Percentiles rank a stretch among this genome's conserved stretches.
These are phyloP conservation scores for Actenoides hombroni DNA, from an alignment of 2,113 vertebrate species.

Conservation along the genomic window DNA sequence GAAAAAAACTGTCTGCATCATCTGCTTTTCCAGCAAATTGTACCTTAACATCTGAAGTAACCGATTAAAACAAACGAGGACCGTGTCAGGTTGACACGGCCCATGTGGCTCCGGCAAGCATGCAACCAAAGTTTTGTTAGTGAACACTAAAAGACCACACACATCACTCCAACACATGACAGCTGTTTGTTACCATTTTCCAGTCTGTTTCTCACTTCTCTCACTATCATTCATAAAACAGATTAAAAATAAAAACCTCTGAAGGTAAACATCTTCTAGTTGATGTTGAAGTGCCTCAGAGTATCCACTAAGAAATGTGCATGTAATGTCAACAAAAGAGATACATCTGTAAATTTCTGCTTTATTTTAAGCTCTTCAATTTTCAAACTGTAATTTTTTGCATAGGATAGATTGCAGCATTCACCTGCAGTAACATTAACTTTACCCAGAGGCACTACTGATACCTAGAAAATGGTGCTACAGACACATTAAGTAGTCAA, in stretches of 20 bases:
- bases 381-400: neutral
- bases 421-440: neutral
- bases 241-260: neutral
- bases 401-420: neutral
- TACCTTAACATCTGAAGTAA: neutral
- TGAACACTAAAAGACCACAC: neutral
- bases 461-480: neutral
- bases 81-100: neutral
- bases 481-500: neutral
- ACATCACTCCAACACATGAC: neutral
- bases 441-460: neutral
- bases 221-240: neutral
- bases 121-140: neutral
- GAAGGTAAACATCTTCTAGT: neutral
- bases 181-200: neutral
- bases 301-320: neutral
- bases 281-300: neutral
- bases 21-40: neutral
- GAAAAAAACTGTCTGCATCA: neutral
- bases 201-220: neutral
- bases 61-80: neutral
- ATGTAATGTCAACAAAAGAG: neutral
- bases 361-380: neutral
- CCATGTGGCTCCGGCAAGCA: rapidly evolving
- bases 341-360: neutral